Evolutionary conservation across 2,888 invertebrate genomes (phyloP).

Genomic region (Ditylenchus weischeri): DNA sequence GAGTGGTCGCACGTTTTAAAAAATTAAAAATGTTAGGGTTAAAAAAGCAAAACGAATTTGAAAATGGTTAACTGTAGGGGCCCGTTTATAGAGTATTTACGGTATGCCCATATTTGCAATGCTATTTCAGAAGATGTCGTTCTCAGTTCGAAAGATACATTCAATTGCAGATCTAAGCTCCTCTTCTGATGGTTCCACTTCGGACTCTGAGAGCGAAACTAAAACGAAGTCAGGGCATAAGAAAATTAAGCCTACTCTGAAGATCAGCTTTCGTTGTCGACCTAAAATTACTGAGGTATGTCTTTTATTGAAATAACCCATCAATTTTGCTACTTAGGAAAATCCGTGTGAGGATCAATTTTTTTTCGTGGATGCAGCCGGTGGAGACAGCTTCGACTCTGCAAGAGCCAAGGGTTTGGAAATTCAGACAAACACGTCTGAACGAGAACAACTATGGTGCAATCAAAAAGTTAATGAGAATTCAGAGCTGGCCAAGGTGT

Average conservation of each 20-base stretch:
- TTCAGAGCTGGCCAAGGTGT: too few species aligned
- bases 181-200: background rate
- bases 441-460: too few species aligned
- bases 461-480: too few species aligned
- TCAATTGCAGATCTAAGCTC: constrained; percentile 2
- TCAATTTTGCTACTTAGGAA: background rate
- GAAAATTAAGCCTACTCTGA: background rate
- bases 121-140: too few species aligned
- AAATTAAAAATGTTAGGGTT: too few species aligned
- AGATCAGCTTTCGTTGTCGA: constrained; percentile 7
- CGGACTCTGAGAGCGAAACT: background rate
- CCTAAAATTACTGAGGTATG: constrained; percentile 2
- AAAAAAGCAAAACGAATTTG: too few species aligned
- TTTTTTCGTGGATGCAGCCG: constrained; percentile 1
- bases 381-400: background rate
- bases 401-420: background rate
- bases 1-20: too few species aligned
- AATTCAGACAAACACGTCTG: too few species aligned
- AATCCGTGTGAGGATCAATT: constrained; percentile 1
- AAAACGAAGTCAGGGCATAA: background rate
- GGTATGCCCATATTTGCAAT: too few species aligned
- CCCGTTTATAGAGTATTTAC: too few species aligned
- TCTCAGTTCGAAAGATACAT: too few species aligned
- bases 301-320: background rate
- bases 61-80: too few species aligned